A percentile compares a stretch with the other conserved stretches of the same genome.
These are phyloP conservation scores for Cephus runcator DNA, from an alignment of 2,888 invertebrate species.

Conservation along the genomic window DNA sequence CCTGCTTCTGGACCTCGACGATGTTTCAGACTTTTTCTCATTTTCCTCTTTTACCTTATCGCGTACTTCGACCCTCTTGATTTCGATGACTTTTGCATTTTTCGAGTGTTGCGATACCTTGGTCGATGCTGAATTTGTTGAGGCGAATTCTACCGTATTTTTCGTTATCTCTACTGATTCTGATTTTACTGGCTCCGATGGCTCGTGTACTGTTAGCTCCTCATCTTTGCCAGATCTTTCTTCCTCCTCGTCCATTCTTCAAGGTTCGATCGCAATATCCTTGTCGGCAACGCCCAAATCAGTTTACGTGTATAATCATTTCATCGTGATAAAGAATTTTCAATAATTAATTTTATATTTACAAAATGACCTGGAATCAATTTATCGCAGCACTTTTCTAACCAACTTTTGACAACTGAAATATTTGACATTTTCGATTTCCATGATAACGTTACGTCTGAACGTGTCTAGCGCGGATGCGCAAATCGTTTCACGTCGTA, in stretches of 20 bases:
- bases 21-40: neutral
- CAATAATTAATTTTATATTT: neutral
- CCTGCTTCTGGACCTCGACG: constrained; percentile 10
- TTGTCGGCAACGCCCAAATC: neutral
- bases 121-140: neutral
- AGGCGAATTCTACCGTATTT: neutral
- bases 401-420: neutral
- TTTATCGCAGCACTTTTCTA: neutral
- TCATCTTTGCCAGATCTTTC: neutral
- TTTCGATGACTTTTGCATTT: neutral
- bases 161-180: neutral
- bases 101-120: neutral
- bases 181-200: neutral
- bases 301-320: neutral
- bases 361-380: neutral
- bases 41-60: neutral
- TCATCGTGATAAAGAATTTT: neutral
- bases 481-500: neutral
- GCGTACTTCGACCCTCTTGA: neutral
- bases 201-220: neutral
- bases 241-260: neutral
- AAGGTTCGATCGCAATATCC: neutral
- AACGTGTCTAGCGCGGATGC: neutral
- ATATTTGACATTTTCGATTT: neutral
- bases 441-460: neutral